A percentile compares a stretch with the other conserved stretches of the same genome.
These are phyloP conservation scores for Carollia perspicillata DNA, from an alignment of 2,113 vertebrate genomes.

Conservation along the genomic window DNA sequence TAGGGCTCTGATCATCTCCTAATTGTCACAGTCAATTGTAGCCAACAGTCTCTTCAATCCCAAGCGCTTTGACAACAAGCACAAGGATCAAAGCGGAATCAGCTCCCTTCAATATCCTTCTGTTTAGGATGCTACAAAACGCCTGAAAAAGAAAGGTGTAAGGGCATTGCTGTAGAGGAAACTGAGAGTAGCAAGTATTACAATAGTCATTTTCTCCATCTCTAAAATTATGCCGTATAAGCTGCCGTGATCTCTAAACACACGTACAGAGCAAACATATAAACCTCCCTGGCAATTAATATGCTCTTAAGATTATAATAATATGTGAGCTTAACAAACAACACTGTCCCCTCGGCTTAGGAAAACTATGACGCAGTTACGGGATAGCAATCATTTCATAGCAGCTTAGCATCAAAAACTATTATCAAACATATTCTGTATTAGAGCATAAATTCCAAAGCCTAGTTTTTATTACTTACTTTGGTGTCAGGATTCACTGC, in stretches of 20 bases:
- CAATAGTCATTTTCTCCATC: slow-evolving; percentile 84
- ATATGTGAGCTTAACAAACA: slow-evolving; percentile 71
- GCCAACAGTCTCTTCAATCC: slow-evolving; percentile 98
- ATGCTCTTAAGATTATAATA: slow-evolving; percentile 61
- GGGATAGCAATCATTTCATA: slow-evolving; percentile 52
- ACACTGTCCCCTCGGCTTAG: slow-evolving; percentile 15
- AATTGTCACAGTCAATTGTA: slow-evolving; percentile 99
- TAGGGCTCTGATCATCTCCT: slow-evolving; percentile 95
- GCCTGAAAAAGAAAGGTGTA: slow-evolving; percentile 87
- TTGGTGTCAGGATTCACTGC: slow-evolving; percentile 15
- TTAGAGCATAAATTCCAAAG: slow-evolving; percentile 50
- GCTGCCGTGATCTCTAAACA: slow-evolving; percentile 75
- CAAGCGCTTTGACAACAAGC: slow-evolving; percentile 96
- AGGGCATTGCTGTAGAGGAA: slow-evolving; percentile 83
- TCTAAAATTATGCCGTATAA: slow-evolving; percentile 74
- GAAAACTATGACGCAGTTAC: slow-evolving; percentile 6
- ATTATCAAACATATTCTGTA: slow-evolving; percentile 30
- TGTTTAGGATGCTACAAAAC: slow-evolving; percentile 88
- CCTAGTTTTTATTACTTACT: slow-evolving; percentile 23
- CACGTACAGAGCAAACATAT: slow-evolving; percentile 74
- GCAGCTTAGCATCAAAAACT: slow-evolving; percentile 37
- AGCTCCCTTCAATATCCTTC: slow-evolving; percentile 89
- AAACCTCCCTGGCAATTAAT: slow-evolving; percentile 81
- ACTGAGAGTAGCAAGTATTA: slow-evolving; percentile 81
- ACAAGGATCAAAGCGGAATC: slow-evolving; percentile 93